These are phyloP conservation scores for Leptinotarsa haldemani DNA, from an alignment of 2,888 invertebrate genomes.

Conservation along the genomic window DNA sequence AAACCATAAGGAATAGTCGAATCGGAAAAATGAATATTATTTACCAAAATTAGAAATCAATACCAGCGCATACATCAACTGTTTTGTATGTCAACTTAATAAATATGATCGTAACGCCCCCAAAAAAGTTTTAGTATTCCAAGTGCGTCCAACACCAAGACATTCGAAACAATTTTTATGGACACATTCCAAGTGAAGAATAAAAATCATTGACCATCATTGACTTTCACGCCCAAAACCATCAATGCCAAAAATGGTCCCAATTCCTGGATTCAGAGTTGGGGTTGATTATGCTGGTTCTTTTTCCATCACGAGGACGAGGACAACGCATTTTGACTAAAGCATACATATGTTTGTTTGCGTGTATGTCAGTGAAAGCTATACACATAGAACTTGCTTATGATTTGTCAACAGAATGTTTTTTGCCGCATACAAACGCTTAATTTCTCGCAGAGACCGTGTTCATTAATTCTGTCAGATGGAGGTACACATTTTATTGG, in stretches of 20 bases:
- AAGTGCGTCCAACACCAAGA: no score
- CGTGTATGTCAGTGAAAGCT: not conserved
- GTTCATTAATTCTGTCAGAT: not conserved
- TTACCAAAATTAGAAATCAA: no score
- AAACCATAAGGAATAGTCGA: no score
- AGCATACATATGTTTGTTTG: slow-evolving; percentile 1
- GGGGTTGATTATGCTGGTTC: not conserved
- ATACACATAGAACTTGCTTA: not conserved
- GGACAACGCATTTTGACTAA: not conserved
- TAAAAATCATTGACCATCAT: no score
- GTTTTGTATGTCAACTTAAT: no score
- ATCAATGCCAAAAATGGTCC: not conserved
- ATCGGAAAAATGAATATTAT: no score
- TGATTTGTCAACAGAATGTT: not conserved
- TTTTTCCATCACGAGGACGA: not conserved
- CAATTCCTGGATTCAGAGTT: not conserved
- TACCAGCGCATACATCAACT: no score
- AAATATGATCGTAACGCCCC: no score
- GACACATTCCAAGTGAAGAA: no score
- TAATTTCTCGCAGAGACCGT: not conserved
- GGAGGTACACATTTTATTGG: not conserved
- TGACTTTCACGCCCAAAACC: no score
- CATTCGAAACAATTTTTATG: no score
- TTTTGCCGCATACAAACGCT: not conserved
- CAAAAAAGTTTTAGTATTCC: no score